These are phyloP conservation scores for Monopterus albus DNA, from an alignment of 2,113 vertebrate species.

Conservation along the genomic window DNA sequence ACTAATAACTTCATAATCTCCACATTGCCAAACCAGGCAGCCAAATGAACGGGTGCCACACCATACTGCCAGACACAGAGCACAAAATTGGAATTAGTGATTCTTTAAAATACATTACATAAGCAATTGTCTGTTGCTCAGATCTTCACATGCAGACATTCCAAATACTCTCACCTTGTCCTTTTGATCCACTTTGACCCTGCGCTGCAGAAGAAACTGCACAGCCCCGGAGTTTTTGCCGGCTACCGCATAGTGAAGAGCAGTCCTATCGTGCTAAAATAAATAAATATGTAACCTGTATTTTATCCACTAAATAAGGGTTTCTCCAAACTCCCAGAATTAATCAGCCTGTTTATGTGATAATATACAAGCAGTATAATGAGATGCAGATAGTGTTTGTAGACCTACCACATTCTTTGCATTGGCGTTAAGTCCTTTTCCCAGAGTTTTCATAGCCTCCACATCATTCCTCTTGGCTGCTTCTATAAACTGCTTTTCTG, in stretches of 20 bases:
- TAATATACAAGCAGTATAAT: not conserved
- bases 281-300: slow-evolving; percentile 19
- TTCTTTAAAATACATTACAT: not conserved
- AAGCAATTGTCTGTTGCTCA: not conserved
- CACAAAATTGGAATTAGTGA: not conserved
- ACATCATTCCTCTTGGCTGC: slow-evolving; percentile 89
- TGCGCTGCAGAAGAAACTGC: slow-evolving; percentile 86
- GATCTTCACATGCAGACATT: not conserved
- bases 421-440: slow-evolving; percentile 85
- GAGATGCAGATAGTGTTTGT: not conserved
- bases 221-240: slow-evolving; percentile 82
- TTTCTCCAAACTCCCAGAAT: not conserved
- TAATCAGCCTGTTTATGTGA: not conserved
- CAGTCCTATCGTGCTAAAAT: slow-evolving; percentile 85
- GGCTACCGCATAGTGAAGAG: slow-evolving; percentile 89
- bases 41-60: slow-evolving; percentile 88
- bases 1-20: slow-evolving; percentile 88
- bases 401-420: slow-evolving; percentile 86
- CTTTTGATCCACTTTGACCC: slow-evolving; percentile 87
- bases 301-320: not conserved
- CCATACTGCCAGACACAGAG: slow-evolving; percentile 81
- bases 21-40: slow-evolving; percentile 91
- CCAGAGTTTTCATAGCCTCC: slow-evolving; percentile 83
- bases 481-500: slow-evolving; percentile 87
- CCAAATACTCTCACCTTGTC: slow-evolving; percentile 85